These are phyloP conservation scores for Sturnira hondurensis DNA, from an alignment of 2,113 vertebrate genomes.

Conservation along the genomic window DNA sequence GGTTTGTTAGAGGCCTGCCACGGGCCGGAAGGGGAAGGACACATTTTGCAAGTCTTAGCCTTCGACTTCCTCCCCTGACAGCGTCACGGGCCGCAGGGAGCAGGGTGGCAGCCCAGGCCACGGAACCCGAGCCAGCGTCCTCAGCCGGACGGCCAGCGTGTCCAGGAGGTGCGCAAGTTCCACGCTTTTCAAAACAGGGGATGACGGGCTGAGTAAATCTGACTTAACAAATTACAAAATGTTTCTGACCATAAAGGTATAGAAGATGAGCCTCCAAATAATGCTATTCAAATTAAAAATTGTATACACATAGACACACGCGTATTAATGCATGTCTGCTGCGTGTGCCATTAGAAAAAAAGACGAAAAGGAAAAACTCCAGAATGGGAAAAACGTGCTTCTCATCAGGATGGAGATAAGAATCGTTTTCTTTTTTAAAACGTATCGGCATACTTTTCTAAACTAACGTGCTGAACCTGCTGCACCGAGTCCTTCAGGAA, in stretches of 20 bases:
- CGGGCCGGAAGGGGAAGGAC: rapidly evolving
- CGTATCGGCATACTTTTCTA: background rate
- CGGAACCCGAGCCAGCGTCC: too few relatives aligned
- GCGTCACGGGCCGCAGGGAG: rapidly evolving
- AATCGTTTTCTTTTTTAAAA: background rate
- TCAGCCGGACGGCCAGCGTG: background rate
- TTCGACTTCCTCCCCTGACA: rapidly evolving
- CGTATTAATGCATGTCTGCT: background rate
- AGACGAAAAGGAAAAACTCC: background rate
- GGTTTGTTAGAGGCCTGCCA: too few relatives aligned
- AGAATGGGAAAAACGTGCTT: background rate
- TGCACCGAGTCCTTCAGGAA: rapidly evolving
- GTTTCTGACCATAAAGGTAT: background rate
- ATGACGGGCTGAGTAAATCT: background rate
- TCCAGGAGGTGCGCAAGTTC: too few relatives aligned
- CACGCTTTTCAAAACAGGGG: background rate
- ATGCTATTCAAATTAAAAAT: background rate
- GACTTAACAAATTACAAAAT: background rate
- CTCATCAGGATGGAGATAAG: background rate
- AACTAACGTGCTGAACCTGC: background rate
- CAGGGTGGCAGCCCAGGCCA: background rate
- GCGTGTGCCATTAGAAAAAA: background rate
- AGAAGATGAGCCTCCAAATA: background rate
- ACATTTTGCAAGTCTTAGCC: background rate
- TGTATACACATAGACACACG: background rate